Percentiles rank a stretch among this genome's conserved stretches.
Conservation (phyloP, 1,140 invertebrate genomes). For the Calephelis nemesis region DNA sequence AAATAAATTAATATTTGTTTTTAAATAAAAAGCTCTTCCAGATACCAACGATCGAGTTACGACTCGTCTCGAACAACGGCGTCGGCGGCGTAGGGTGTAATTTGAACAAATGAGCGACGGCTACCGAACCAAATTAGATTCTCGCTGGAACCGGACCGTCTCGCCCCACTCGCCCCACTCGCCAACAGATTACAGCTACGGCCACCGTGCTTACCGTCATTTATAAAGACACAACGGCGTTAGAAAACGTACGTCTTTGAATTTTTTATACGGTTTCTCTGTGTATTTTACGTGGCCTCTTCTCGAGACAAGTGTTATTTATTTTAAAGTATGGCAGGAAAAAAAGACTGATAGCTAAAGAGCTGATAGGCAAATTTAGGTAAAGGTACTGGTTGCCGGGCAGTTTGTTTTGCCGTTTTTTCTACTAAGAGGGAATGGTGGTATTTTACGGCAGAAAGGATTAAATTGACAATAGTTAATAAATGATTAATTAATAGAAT, state of each 20-base stretch:
- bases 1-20: neutral
- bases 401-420: no score
- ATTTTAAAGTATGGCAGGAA: no score
- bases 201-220: slow-evolving; percentile 39
- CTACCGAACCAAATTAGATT: slow-evolving; percentile 73
- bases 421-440: no score
- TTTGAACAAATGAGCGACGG: slow-evolving; percentile 71
- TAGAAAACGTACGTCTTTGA: slow-evolving; percentile 28
- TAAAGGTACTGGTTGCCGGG: no score
- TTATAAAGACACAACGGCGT: slow-evolving; percentile 40
- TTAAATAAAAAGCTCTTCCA: slow-evolving; percentile 2
- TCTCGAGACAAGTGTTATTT: neutral
- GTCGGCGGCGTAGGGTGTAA: slow-evolving; percentile 47
- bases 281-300: neutral
- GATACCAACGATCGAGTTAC: neutral
- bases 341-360: no score
- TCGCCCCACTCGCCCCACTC: slow-evolving; percentile 45
- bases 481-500: no score
- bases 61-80: slow-evolving; percentile 26
- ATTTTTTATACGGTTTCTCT: slow-evolving; percentile 32
- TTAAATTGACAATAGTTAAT: no score
- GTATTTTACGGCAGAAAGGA: no score
- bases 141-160: slow-evolving; percentile 43
- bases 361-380: no score
- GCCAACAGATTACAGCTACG: slow-evolving; percentile 52